phyloP scores from a whole-genome alignment of 2,113 vertebrate species.

The Caracal caracal region DNA sequence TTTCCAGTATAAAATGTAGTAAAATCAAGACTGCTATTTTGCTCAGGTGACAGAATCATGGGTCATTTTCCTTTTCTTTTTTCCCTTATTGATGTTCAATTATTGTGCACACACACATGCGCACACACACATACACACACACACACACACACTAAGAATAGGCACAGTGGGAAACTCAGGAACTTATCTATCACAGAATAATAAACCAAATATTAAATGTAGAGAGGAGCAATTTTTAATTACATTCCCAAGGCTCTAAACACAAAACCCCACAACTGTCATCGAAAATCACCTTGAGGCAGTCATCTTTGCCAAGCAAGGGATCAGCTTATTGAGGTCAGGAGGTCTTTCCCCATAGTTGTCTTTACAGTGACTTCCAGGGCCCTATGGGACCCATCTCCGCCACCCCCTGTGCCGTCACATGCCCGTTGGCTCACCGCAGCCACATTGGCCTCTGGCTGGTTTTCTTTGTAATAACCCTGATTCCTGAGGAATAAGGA shows the following conservation, averaged over 20 bases:
- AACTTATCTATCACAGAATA: not conserved
- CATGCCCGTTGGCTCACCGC: not conserved
- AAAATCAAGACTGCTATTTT: slow-evolving; percentile 25
- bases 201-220: not conserved
- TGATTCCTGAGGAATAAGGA: not conserved
- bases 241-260: not conserved
- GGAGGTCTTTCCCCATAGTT: no score
- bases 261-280: not conserved
- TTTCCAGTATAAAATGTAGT: not conserved
- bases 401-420: no score
- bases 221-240: not conserved
- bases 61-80: not conserved
- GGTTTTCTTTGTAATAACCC: not conserved
- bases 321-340: not conserved
- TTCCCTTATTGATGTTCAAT: not conserved
- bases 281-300: not conserved
- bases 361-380: not conserved
- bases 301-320: slow-evolving; percentile 7
- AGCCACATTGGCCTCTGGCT: no score
- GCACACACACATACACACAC: no score
- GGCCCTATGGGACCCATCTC: fast-evolving
- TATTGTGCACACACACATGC: not conserved
- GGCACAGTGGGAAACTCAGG: not conserved
- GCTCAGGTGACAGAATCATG: not conserved
- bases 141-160: not conserved